Base-by-base conservation (phyloP, 2,113 vertebrate species). In the Tachycineta bicolor region DNA sequence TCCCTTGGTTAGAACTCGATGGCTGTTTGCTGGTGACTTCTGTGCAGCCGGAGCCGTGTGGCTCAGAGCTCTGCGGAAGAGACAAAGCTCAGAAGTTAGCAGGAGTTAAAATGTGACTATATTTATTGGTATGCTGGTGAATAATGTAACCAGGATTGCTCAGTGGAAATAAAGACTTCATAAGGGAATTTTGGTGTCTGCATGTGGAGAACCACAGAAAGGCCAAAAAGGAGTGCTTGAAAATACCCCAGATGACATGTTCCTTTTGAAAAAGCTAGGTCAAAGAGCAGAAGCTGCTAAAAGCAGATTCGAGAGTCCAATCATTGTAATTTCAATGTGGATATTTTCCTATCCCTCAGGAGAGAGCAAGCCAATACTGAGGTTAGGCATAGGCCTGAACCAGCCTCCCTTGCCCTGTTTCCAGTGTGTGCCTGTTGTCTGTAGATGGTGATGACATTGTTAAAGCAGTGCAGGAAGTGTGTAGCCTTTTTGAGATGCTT, bases 161-260 rank as follows among this genome's bases (percentile, higher is more conserved):
- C 44, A 64, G 76, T 93, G 92, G 92, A 96, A 95, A 97, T 68
- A 87, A 86, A 95, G 58, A 93, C 83, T 92, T 90, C 88, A 96
- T 88, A 58, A 89, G 58, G 80, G 65, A 94, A 87, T 92, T 94
- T 94, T 2, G 5, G 16, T 22, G 69, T 89, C 94, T 81, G 76
- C 25, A 9, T 94, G 92, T 81, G 80, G 93, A 96, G 95, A 97
- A 87, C 94, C 94, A 81, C 94, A 96, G 76, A 83, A 93, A 83
- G 49, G 86, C 90, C 37, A 60, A 69, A 87, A 68, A 76, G 56
- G 64, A 93, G 88, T 39, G 44, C 41, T 90, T 93, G 73, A 87
- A 91, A 87, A 77, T 91, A 55, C 71, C 87, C 73, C 73, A 86
- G 83, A 74, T 1, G 20, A 93, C 67, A 78, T 5, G 11, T 93